phyloP scores from a whole-genome alignment of 2,888 invertebrate genomes.

The Caenorhabditis wallacei region DNA sequence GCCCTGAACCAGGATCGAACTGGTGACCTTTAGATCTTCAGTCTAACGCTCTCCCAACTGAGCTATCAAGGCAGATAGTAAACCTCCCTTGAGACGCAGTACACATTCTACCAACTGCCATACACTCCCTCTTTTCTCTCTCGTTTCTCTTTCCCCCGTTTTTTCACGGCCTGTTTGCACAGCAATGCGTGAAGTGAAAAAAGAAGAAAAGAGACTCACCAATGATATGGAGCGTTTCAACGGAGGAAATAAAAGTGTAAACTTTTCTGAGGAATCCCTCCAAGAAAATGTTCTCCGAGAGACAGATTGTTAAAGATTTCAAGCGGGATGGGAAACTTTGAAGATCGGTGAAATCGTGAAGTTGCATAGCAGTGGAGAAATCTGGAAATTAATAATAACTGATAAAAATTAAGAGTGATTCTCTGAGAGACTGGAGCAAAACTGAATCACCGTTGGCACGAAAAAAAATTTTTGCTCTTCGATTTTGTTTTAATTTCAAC shows the following conservation, averaged over 20 bases:
- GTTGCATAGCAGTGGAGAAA: constrained; percentile 97
- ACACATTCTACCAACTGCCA: constrained; percentile 37
- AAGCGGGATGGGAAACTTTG: constrained; percentile 98
- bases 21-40: constrained; percentile 83
- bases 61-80: constrained; percentile 76
- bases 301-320: constrained; percentile 94
- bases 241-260: constrained; percentile 98
- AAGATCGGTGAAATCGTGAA: constrained; percentile 99
- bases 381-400: constrained; percentile 88
- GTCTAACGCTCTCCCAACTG: constrained; percentile 83
- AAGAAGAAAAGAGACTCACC: constrained; percentile 86
- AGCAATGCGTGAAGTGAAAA: constrained; percentile 40
- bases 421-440: no score
- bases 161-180: constrained; percentile 34
- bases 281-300: constrained; percentile 99
- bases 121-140: not conserved
- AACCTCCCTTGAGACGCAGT: not conserved
- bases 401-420: no score
- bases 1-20: constrained; percentile 83
- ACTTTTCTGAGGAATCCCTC: constrained; percentile 99
- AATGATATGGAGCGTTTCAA: constrained; percentile 96
- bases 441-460: no score
- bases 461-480: no score
- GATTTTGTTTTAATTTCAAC: no score
- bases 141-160: not conserved